Evolutionary conservation across 2,113 vertebrate genomes (phyloP), one percentile per base, ranked within the genome.

Genomic region (Paralichthys olivaceus): DNA sequence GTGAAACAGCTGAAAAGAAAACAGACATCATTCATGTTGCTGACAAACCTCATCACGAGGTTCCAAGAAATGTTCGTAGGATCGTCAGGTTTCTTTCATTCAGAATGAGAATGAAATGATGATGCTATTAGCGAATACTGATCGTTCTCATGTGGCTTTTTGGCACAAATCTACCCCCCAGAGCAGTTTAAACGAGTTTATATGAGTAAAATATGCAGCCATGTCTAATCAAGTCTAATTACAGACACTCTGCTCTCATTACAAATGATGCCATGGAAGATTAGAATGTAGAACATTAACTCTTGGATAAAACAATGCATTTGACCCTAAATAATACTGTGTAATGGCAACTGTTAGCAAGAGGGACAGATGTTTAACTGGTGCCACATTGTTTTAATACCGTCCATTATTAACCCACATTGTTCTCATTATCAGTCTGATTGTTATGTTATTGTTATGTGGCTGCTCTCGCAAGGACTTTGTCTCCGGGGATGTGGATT

Each of bases 391-490:
- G 49, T 65, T 86, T 72, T 82, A 59, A 75, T 74, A 59, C 64
- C 57, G 29, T 83, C 62, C 75, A 79, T 87, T 90, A 90, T 89
- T 88, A 81, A 90, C 79, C 80, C 64, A 57, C 49, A 78, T 84
- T 81, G 72, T 84, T 64, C 77, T 77, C 83, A 85, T 86, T 80
- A 79, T 73, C 78, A 77, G 59, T 43, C 43, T 74, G 69, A 74
- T 89, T 91, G 89, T 90, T 86, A 77, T 72, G n/a, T n/a, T n/a
- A n/a, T n/a, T n/a, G n/a, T n/a, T n/a, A n/a, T 75, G 81, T 62
- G 34, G 69, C 79, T 64, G 84, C 75, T 72, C 79, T 77, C 69
- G 69, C 4, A 0, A 53, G 74, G 58, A 55, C 28, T 80, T 64
- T 76, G 75, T 83, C 81, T 87, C 85, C 14, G 3, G 66, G 77